Conservation (phyloP, 2,797 vertebrate genomes). For the Helarctos malayanus region DNA sequence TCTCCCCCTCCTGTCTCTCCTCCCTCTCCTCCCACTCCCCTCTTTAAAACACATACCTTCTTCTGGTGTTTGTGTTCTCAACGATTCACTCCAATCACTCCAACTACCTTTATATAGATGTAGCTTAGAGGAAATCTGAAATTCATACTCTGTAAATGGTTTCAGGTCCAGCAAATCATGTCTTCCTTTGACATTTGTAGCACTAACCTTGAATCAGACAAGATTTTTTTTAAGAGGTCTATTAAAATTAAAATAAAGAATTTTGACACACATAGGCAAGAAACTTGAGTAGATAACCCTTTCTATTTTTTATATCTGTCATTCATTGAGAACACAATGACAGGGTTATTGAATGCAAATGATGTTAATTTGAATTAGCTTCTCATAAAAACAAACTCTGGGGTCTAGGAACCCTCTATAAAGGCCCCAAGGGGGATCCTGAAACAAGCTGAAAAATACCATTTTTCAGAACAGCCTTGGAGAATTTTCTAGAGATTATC, state of each 20-base stretch:
- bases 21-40: accelerated
- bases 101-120: constrained; percentile 89
- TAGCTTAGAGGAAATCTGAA: constrained; percentile 92
- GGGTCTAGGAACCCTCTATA: background rate
- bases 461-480: background rate
- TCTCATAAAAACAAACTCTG: background rate
- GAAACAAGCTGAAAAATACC: background rate
- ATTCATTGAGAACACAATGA: constrained; percentile 32
- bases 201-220: constrained; percentile 80
- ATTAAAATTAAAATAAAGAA: background rate
- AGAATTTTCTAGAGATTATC: constrained; percentile 20
- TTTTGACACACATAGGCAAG: background rate
- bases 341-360: background rate
- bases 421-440: background rate
- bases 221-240: background rate
- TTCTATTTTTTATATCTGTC: background rate
- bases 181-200: constrained; percentile 59
- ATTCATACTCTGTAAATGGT: constrained; percentile 91
- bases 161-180: constrained; percentile 87
- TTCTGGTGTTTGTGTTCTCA: constrained; percentile 89
- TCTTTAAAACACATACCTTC: constrained; percentile 91
- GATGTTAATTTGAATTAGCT: background rate
- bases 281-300: background rate
- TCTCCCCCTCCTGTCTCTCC: background rate
- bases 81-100: constrained; percentile 92